Conservation (phyloP, 1,140 invertebrate species). For the Pseudomyrmex cubaensis region DNA sequence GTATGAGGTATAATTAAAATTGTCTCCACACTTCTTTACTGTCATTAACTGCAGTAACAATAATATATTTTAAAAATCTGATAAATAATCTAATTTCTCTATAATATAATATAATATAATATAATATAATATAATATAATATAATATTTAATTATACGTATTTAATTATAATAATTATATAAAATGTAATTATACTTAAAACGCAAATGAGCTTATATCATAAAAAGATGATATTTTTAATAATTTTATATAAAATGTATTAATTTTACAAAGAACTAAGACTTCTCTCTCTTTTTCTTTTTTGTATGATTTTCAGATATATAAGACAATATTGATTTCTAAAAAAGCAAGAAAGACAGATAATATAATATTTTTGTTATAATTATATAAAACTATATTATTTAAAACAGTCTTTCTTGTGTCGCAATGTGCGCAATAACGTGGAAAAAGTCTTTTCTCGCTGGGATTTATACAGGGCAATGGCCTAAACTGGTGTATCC, state of each 20-base stretch:
- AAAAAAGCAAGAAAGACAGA: too few species aligned
- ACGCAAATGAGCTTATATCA: background rate
- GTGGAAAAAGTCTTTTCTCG: conserved; percentile 42
- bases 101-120: too few species aligned
- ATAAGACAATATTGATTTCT: too few species aligned
- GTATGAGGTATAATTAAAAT: conserved; percentile 44
- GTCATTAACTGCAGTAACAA: conserved; percentile 46
- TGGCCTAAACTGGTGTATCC: conserved; percentile 68
- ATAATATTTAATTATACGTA: too few species aligned
- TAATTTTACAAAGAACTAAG: too few species aligned
- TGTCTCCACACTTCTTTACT: conserved; percentile 33
- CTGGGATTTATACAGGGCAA: conserved; percentile 72
- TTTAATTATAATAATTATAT: background rate
- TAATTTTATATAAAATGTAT: too few species aligned
- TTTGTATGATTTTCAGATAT: too few species aligned
- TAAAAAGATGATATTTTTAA: too few species aligned
- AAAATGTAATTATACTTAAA: background rate
- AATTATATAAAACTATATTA: background rate
- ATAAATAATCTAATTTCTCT: conserved; percentile 22
- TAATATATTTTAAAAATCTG: conserved; percentile 16
- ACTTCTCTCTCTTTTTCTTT: too few species aligned
- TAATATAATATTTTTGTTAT: too few species aligned
- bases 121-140: too few species aligned
- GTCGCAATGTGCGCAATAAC: background rate
- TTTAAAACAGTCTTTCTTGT: conserved; percentile 17